Evolutionary conservation across 2,888 invertebrate genomes (phyloP), one percentile per base, ranked within the genome.

Genomic region (Cryptophagus acutangulus): DNA sequence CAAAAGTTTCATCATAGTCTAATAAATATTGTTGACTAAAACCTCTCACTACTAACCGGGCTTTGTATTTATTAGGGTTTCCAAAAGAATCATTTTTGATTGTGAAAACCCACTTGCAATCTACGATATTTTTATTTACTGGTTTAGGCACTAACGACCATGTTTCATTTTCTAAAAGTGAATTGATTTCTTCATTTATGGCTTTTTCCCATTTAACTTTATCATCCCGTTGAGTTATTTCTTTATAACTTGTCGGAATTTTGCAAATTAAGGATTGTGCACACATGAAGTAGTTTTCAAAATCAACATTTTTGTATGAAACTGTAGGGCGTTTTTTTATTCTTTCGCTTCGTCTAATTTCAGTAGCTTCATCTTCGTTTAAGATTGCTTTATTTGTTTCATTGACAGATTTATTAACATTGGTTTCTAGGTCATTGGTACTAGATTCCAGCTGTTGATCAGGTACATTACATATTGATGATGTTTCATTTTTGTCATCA

Each of bases 101-200:
- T 10, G 18, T 31, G 28, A 45, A 45, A 37, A 38, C 38, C 45
- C 38, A 41, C 31, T 38, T 43, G 17, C 36, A 40, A 14, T 30
- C 30, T 8, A 43, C 17, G 12, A 43, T 37, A 33, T 43, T 41
- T 36, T 25, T 37, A 43, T 43, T 30, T 29, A 10, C 2, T 2
- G 38, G 24, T 20, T 33, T 38, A 2, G 5, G 9, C 6, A 38
- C 33, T 10, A 33, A 12, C 10, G 38, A 20, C 38, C 38, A 38
- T 2, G 38, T 38, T 14, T 37, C 30, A 37, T 37, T 37, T 13
- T 17, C 3, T 17, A 16, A 4, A 4, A 37, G n/a, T 3, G 37
- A 37, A 17, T 38, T 17, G 20, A 38, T 17, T 31, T 38, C 38
- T 12, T 38, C 31, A 6, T 31, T 12, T 8, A 38, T 42, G 2